phyloP scores from a whole-genome alignment of 2,797 vertebrate genomes.

The Protonibea diacanthus region DNA sequence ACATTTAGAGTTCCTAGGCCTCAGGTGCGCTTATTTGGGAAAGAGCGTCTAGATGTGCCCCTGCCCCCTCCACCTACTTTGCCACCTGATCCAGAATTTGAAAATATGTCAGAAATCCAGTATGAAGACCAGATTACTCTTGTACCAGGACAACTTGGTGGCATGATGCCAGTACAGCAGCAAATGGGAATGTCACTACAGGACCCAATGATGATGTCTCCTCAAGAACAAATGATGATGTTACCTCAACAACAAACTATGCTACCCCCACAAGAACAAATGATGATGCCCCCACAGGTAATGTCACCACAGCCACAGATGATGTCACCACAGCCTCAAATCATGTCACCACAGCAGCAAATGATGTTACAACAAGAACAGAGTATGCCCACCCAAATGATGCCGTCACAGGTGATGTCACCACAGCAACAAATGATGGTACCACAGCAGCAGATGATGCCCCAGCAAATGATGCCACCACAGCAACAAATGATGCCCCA shows the following conservation, averaged over 20 bases:
- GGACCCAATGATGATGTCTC: constrained; percentile 57
- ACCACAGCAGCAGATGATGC: constrained; percentile 6
- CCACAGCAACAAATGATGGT: constrained; percentile 38
- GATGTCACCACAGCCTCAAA: constrained; percentile 20
- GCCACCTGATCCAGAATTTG: constrained; percentile 85
- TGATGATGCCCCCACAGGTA: constrained; percentile 44
- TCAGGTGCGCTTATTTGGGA: constrained; percentile 94
- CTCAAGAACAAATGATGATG: constrained; percentile 62
- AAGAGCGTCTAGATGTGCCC: constrained; percentile 90
- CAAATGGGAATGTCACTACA: constrained; percentile 69
- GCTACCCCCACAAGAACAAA: constrained; percentile 40
- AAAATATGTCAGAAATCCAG: constrained; percentile 90
- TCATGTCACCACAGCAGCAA: constrained; percentile 32
- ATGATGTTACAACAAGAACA: constrained; percentile 50
- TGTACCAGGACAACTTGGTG: constrained; percentile 45
- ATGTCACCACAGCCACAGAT: constrained; percentile 30
- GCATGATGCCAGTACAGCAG: constrained; percentile 65
- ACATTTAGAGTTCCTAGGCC: constrained; percentile 93
- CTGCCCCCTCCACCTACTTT: constrained; percentile 87
- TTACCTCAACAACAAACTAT: constrained; percentile 45
- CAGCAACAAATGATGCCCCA: constrained; percentile 45
- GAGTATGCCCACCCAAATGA: background rate
- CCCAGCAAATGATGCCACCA: background rate
- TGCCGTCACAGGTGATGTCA: background rate
- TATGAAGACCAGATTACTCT: constrained; percentile 82